These are phyloP conservation scores for Rosalia funebris DNA, from an alignment of 2,888 invertebrate genomes.

Conservation along the genomic window DNA sequence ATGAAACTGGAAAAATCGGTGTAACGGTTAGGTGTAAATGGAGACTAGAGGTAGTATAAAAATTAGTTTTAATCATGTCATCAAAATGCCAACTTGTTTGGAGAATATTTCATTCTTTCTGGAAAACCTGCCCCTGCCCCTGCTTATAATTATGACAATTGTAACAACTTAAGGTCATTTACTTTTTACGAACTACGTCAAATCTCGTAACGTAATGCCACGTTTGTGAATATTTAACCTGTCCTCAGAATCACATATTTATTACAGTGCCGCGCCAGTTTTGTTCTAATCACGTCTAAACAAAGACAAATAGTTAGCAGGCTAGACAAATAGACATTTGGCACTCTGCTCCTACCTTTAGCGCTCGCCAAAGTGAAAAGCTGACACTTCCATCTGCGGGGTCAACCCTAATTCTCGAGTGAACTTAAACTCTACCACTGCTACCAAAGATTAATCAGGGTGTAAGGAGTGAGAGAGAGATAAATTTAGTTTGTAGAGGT, in stretches of 20 bases:
- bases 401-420: slow-evolving; percentile 34
- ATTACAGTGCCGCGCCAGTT: neutral
- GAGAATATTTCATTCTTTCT: too few relatives aligned
- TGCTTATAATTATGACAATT: too few relatives aligned
- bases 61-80: too few relatives aligned
- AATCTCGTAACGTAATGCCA: too few relatives aligned
- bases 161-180: too few relatives aligned
- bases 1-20: too few relatives aligned
- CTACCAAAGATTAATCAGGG: slow-evolving; percentile 26
- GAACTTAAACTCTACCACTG: slow-evolving; percentile 23
- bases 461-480: slow-evolving; percentile 31
- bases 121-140: too few relatives aligned
- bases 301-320: slow-evolving; percentile 32
- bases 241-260: too few relatives aligned
- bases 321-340: slow-evolving; percentile 36
- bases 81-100: too few relatives aligned
- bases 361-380: slow-evolving; percentile 26
- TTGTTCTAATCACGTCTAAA: slow-evolving; percentile 29
- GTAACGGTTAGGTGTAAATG: too few relatives aligned
- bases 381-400: slow-evolving; percentile 34
- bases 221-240: neutral
- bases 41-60: too few relatives aligned
- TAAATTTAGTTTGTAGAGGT: slow-evolving; percentile 44
- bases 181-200: too few relatives aligned
- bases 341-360: slow-evolving; percentile 25